These are phyloP conservation scores for Drosophila ambigua DNA, from an alignment of 1,140 invertebrate species.

Conservation along the genomic window DNA sequence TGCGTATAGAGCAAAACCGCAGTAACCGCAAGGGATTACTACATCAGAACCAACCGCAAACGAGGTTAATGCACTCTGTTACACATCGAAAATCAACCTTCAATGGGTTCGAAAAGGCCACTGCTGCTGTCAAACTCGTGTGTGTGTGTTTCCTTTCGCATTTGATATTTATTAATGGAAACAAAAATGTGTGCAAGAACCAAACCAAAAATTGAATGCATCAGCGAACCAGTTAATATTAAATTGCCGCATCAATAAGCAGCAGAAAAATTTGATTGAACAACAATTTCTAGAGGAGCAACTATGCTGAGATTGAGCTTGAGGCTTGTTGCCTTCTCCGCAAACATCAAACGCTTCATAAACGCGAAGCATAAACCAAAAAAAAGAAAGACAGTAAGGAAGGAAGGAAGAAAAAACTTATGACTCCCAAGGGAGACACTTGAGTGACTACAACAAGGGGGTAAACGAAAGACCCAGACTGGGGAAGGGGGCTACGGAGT, in stretches of 20 bases:
- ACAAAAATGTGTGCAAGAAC: constrained; percentile 19
- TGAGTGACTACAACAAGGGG: constrained; percentile 65
- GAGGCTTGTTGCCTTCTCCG: constrained; percentile 40
- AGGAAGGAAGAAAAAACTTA: constrained; percentile 43
- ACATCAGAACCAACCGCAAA: constrained; percentile 46
- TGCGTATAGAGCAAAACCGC: constrained; percentile 29
- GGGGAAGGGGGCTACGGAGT: constrained; percentile 3
- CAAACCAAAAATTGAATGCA: constrained; percentile 66
- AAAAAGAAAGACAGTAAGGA: constrained; percentile 1
- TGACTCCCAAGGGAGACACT: constrained; percentile 74
- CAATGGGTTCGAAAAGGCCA: constrained; percentile 23
- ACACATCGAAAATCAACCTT: constrained; percentile 28
- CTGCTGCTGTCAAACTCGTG: constrained; percentile 22
- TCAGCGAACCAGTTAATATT: constrained; percentile 79
- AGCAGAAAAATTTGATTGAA: constrained; percentile 45
- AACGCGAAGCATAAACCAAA: constrained; percentile 54
- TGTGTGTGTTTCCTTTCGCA: constrained; percentile 27
- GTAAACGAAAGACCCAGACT: constrained; percentile 3
- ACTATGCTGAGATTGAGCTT: constrained; percentile 52
- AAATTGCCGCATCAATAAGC: constrained; percentile 70
- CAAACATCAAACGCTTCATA: constrained; percentile 79
- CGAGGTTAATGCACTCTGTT: constrained; percentile 48
- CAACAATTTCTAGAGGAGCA: constrained; percentile 26
- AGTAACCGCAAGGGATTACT: constrained; percentile 50
- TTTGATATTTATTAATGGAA: constrained; percentile 76